Evolutionary conservation across 1,140 invertebrate genomes (phyloP), one percentile per base, ranked within the genome.

Genomic region (Papilio xuthus): DNA sequence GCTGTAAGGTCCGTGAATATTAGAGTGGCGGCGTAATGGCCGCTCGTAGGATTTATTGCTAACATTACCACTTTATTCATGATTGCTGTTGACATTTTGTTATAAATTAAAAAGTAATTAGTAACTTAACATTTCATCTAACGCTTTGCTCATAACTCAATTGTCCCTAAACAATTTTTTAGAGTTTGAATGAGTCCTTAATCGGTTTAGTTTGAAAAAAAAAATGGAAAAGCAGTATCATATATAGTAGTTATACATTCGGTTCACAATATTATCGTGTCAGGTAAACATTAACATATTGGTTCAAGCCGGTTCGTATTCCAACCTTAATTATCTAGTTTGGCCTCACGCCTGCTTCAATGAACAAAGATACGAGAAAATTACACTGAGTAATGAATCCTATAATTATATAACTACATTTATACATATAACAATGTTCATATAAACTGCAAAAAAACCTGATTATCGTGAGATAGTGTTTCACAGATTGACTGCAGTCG

Each of bases 21-120:
- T 26, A 47, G 23, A 72, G n/a, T 42, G 37, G 10, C 70, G 10
- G 20, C 23, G 37, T 47, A 72, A 72, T 44, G 41, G 42, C 20
- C 42, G n/a, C 41, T 28, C 13, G 70, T 20, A 47, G 41, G 42
- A 72, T 72, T 72, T 72, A 72, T 72, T 28, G 60, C 60, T 12
- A 28, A 15, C 60, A 28, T 63, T 63, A 32, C 10, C 23, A 28
- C 60, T 63, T 63, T 32, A 67, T 28, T 67, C 26, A 67, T 67
- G 13, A 20, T 23, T 53, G 50, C 15, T 18, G 50, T 53, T n/a
- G 4, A 20, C 20, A 23, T 18, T 56, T 20, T 56, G 4, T 23
- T 9, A n/a, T 23, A 56, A 32, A 13, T 15, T 67, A 23, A 67
- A 15, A 67, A 67, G 26, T 4, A 28, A 53, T 53, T 18, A 18